A percentile compares a stretch with the other conserved stretches of the same genome.
These are phyloP conservation scores for Strigamia maritima DNA, from an alignment of 2,888 invertebrate species.

Conservation along the genomic window DNA sequence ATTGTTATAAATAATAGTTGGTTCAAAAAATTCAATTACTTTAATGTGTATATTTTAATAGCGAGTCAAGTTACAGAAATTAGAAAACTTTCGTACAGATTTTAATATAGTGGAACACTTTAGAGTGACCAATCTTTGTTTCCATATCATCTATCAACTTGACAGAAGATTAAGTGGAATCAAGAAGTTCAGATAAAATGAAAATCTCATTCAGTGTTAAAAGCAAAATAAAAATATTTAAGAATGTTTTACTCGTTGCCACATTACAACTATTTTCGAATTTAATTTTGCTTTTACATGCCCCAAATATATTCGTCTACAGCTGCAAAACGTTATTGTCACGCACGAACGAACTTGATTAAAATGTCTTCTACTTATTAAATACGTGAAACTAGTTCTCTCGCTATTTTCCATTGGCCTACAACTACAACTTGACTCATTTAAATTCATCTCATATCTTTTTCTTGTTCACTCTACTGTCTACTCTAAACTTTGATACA, in stretches of 20 bases:
- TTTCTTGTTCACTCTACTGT: no score
- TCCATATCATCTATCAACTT: background rate
- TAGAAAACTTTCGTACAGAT: background rate
- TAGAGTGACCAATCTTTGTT: background rate
- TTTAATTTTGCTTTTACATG: background rate
- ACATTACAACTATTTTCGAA: background rate
- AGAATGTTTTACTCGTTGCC: background rate
- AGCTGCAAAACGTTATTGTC: background rate
- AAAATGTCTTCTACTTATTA: background rate
- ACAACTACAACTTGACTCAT: background rate
- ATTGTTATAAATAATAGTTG: no score
- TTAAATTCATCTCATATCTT: no score
- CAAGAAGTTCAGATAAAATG: background rate
- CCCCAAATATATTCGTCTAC: background rate
- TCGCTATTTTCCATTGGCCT: background rate
- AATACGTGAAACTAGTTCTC: background rate
- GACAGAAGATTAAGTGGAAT: slow-evolving; percentile 28
- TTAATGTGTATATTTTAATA: background rate
- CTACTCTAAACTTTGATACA: no score
- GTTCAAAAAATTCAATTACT: no score
- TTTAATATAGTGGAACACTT: background rate
- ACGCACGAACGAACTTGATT: background rate
- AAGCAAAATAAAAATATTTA: background rate
- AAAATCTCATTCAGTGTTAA: background rate
- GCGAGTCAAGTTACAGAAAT: background rate